Evolutionary conservation across 2,888 invertebrate species (phyloP).

Genomic region (Pandemis corylana): DNA sequence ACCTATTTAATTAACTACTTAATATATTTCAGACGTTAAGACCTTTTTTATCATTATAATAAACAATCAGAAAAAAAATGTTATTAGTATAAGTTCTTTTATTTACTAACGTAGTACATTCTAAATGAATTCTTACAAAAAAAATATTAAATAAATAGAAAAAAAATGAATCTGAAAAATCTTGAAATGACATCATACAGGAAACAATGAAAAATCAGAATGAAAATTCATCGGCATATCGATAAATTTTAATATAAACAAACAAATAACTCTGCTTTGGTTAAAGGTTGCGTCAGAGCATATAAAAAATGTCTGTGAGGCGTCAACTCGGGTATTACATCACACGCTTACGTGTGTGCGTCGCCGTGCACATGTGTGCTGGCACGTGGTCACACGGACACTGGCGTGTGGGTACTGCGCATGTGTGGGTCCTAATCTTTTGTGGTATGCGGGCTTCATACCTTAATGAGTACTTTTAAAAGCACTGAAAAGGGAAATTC

Average conservation of each 20-base stretch:
- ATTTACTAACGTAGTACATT: too few relatives aligned
- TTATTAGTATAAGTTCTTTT: too few relatives aligned
- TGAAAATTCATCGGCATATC: conserved; percentile 21
- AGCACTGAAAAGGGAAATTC: conserved; percentile 78
- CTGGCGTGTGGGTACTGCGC: conserved; percentile 48
- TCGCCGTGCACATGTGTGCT: conserved; percentile 49
- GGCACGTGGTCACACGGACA: conserved; percentile 42
- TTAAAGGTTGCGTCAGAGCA: conserved; percentile 81
- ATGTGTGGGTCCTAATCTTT: conserved; percentile 77
- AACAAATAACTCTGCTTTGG: conserved; percentile 65
- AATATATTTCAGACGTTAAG: too few relatives aligned
- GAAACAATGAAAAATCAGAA: conserved; percentile 7
- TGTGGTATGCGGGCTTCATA: conserved; percentile 81
- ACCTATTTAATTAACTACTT: too few relatives aligned
- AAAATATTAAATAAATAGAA: background rate
- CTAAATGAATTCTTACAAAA: background rate
- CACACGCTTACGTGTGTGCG: conserved; percentile 60
- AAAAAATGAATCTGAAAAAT: background rate
- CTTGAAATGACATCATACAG: conserved; percentile 11
- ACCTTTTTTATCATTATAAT: too few relatives aligned
- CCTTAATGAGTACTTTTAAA: conserved; percentile 78
- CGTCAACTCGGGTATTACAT: conserved; percentile 81
- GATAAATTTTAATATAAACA: conserved; percentile 48
- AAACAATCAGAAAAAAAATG: too few relatives aligned
- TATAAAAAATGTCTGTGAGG: conserved; percentile 84